Evolutionary conservation across 2,888 invertebrate genomes (phyloP).

Genomic region (Chaetoderma sp.): DNA sequence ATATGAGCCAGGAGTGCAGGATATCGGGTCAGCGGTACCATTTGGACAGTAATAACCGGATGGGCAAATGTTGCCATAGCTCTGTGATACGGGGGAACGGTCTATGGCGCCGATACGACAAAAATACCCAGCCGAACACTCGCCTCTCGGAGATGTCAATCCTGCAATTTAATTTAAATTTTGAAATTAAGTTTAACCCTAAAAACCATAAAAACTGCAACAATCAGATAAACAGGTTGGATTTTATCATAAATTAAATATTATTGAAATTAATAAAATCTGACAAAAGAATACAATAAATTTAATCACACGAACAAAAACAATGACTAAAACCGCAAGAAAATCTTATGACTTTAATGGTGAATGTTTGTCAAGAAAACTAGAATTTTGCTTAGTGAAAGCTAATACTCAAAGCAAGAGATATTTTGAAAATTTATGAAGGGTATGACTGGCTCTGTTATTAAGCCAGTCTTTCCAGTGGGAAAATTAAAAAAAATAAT

Average conservation of each 20-base stretch:
- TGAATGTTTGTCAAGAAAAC: too few species aligned
- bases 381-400: too few species aligned
- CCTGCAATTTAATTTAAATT: constrained; percentile 42
- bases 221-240: neutral
- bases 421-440: too few species aligned
- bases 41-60: constrained; percentile 60
- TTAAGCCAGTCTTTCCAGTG: too few species aligned
- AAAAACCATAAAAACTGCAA: neutral
- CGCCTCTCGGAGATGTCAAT: constrained; percentile 50
- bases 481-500: too few species aligned
- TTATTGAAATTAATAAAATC: too few species aligned
- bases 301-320: too few species aligned
- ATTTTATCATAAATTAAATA: neutral
- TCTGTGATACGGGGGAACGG: constrained; percentile 43
- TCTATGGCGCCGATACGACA: constrained; percentile 47
- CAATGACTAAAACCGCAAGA: too few species aligned
- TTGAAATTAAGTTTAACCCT: neutral
- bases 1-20: constrained; percentile 63
- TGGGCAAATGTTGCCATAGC: constrained; percentile 60
- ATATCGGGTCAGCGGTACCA: constrained; percentile 54
- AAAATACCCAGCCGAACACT: constrained; percentile 56
- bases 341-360: too few species aligned
- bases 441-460: too few species aligned
- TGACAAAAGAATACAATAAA: too few species aligned
- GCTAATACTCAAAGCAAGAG: too few species aligned